phyloP scores from a whole-genome alignment of 2,113 vertebrate genomes.

The Dipodomys stephensi region DNA sequence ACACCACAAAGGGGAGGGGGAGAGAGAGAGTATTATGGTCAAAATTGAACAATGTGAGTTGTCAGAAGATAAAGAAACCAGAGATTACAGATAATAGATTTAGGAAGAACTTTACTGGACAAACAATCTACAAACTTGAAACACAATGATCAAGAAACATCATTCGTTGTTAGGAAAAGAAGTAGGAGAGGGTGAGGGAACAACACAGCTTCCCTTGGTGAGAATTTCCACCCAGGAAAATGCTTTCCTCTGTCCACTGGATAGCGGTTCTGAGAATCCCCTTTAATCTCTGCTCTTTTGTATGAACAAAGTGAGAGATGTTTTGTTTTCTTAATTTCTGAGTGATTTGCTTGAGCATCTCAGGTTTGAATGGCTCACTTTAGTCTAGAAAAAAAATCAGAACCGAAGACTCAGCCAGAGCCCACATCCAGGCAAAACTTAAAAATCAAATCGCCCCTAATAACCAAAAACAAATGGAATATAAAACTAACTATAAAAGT shows the following conservation, averaged over 20 bases:
- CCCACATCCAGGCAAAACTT: background rate
- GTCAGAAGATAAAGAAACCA: background rate
- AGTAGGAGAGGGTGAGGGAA: background rate
- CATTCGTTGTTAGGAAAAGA: background rate
- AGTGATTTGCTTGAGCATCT: too few species aligned
- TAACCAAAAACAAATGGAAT: background rate
- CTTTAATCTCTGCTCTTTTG: background rate
- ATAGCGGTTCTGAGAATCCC: background rate
- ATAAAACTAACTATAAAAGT: background rate
- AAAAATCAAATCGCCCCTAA: background rate
- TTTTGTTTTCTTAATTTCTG: too few species aligned
- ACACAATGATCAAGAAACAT: background rate
- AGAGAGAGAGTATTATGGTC: too few species aligned
- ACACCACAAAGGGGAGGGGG: too few species aligned
- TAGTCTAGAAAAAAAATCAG: too few species aligned
- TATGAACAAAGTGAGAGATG: too few species aligned
- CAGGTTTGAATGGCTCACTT: too few species aligned
- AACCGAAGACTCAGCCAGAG: background rate
- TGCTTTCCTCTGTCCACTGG: background rate
- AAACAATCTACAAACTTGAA: background rate
- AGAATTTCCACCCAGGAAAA: background rate
- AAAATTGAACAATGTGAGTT: too few species aligned
- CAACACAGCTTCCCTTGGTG: background rate
- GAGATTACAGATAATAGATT: background rate
- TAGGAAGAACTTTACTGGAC: slow-evolving; percentile 31